Base-by-base conservation (phyloP, 64 coral and sea anemone species). In the Porites australiensis region DNA sequence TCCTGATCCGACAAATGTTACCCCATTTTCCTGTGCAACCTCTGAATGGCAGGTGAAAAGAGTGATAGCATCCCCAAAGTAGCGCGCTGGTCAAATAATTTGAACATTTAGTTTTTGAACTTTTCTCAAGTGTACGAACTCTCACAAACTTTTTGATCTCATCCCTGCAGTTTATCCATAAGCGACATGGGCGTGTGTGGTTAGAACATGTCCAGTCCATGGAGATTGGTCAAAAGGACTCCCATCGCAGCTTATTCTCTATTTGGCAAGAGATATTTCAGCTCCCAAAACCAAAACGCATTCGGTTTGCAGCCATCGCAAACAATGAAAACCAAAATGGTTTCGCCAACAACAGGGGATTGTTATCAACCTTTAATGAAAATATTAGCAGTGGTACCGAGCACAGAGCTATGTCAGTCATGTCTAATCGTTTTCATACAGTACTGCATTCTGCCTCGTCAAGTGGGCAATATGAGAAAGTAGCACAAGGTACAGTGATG, bases 211-310 rank as follows among this genome's bases (percentile, higher is more conserved):
- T 99, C 43, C 98, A 99, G 45, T 94, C 94, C 19, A 82, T 85
- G 14, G 89, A 90, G 50, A 80, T 99, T 48, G 98, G 98, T 73
- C 98, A 96, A 74, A 99, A 99, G 86, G 98, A 99, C 45, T 82
- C 90, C 2, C 98, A 96, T 49, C 95, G 96, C 52, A 96, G 79
- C 67, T 59, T 99, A 23, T 99, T 99, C 7, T 88, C 91, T 10
- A 91, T 96, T 4, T 96, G 94, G 98, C 91, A 99, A 88, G 94
- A 96, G 50, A 92, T 99, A 7, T 99, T 99, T 58, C 98, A 94
- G 79, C 91, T 99, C 5, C 98, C 98, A 19, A 96, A 93, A 89
- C 88, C 98, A 68, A 99, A 98, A 47, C 79, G 88, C 37, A 77
- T 79, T 14, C 59, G 94, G 15, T 98, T 98, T 98, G 87, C 87